These are phyloP conservation scores for Actinemys pallida DNA, from an alignment of 2,113 vertebrate species.

Conservation along the genomic window DNA sequence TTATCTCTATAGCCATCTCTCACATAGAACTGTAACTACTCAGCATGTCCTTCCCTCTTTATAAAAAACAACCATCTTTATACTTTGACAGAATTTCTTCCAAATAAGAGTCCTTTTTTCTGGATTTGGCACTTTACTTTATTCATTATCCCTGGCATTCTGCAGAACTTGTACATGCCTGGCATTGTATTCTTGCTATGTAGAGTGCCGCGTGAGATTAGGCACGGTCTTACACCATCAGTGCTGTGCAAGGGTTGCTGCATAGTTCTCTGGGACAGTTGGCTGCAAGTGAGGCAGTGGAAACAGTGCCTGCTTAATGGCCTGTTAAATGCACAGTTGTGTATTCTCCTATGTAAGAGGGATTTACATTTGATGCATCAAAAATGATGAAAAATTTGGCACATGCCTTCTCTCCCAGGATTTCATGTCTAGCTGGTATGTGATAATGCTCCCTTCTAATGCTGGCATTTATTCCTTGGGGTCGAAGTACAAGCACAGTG, in stretches of 20 bases:
- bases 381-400: not conserved
- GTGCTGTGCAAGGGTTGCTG: not conserved
- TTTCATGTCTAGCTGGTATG: not conserved
- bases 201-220: rapidly evolving
- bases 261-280: not conserved
- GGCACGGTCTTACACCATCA: rapidly evolving
- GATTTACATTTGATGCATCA: not conserved
- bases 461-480: rapidly evolving
- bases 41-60: not conserved
- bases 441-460: not conserved
- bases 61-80: not conserved
- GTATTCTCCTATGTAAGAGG: not conserved
- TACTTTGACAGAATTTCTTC: not conserved
- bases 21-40: not conserved
- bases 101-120: rapidly evolving
- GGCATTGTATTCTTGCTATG: not conserved
- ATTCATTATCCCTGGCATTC: not conserved
- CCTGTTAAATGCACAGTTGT: rapidly evolving
- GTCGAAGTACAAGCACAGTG: not conserved
- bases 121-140: not conserved
- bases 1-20: not conserved
- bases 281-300: not conserved
- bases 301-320: not conserved
- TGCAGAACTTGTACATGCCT: not conserved
- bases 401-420: not conserved